Percentiles rank a stretch among this genome's conserved stretches.
phyloP scores from a whole-genome alignment of 2,888 invertebrate species.

The Rhingia campestris region DNA sequence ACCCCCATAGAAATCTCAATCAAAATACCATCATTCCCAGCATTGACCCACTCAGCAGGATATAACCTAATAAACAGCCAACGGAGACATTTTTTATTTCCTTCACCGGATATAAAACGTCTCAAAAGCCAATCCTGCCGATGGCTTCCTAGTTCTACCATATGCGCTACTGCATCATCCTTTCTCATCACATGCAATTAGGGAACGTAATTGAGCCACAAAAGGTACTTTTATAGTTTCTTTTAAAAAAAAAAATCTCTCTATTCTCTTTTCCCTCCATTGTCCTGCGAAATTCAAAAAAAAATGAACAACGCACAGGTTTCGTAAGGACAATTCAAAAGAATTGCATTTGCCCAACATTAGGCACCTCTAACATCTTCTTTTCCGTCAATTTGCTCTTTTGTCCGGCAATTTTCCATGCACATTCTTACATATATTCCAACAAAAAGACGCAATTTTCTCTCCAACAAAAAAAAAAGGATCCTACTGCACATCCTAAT shows the following conservation, averaged over 20 bases:
- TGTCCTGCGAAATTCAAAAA: slow-evolving; percentile 44
- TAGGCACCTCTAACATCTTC: slow-evolving; percentile 61
- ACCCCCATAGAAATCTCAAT: slow-evolving; percentile 20
- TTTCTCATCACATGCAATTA: slow-evolving; percentile 51
- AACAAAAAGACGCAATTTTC: slow-evolving; percentile 1
- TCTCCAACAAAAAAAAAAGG: slow-evolving; percentile 12
- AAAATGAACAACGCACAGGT: slow-evolving; percentile 41
- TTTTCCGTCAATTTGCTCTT: slow-evolving; percentile 61
- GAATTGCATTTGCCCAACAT: slow-evolving; percentile 60
- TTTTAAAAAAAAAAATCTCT: slow-evolving; percentile 9
- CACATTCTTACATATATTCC: not conserved
- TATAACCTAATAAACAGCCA: slow-evolving; percentile 27
- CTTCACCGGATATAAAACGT: slow-evolving; percentile 34
- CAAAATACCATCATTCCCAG: slow-evolving; percentile 6
- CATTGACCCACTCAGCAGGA: slow-evolving; percentile 28
- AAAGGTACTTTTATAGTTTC: slow-evolving; percentile 2
- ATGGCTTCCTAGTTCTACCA: slow-evolving; percentile 39
- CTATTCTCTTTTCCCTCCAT: slow-evolving; percentile 21
- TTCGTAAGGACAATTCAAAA: slow-evolving; percentile 9
- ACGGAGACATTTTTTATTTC: slow-evolving; percentile 6
- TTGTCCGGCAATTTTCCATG: slow-evolving; percentile 29
- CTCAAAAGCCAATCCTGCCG: not conserved
- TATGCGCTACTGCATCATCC: slow-evolving; percentile 54
- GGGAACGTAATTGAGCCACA: slow-evolving; percentile 62
- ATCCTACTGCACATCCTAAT: slow-evolving; percentile 51